A percentile compares a stretch with the other conserved stretches of the same genome.
phyloP scores from a whole-genome alignment of 2,113 vertebrate genomes.

The Pelvicachromis taeniatus region DNA sequence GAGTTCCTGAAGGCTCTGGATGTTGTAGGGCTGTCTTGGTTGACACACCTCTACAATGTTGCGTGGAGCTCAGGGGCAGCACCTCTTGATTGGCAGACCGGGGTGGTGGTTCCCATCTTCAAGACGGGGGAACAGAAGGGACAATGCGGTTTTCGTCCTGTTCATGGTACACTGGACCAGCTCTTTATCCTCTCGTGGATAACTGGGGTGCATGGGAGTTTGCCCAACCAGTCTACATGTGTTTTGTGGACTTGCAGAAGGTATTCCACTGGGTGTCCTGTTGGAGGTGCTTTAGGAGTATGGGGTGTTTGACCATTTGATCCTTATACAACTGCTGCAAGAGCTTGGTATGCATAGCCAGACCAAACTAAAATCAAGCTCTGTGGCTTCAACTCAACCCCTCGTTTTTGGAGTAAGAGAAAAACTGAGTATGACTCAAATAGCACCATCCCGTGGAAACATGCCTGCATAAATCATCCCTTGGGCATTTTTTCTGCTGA shows the following conservation, averaged over 20 bases:
- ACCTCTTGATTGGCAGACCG: not conserved
- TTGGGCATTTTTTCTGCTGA: too few relatives aligned
- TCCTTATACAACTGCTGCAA: too few relatives aligned
- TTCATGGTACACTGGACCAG: not conserved
- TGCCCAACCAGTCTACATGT: too few relatives aligned
- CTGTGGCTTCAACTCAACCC: too few relatives aligned
- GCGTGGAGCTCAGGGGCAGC: not conserved
- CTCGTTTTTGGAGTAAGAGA: too few relatives aligned
- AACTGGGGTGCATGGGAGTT: not conserved
- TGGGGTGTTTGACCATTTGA: too few relatives aligned
- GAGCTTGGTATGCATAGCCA: not conserved
- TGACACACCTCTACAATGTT: not conserved
- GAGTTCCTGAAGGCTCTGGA: not conserved
- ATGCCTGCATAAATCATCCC: too few relatives aligned
- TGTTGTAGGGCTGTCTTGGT: not conserved
- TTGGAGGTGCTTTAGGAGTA: too few relatives aligned
- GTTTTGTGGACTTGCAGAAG: too few relatives aligned
- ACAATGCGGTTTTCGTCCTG: not conserved
- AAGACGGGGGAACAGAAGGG: not conserved
- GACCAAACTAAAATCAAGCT: not conserved
- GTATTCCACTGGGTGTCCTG: too few relatives aligned
- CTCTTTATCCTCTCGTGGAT: not conserved
- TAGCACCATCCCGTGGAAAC: too few relatives aligned
- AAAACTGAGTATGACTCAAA: too few relatives aligned
- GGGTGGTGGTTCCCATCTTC: not conserved